A percentile compares a stretch with the other conserved stretches of the same genome.
phyloP scores from a whole-genome alignment of 1,140 invertebrate species.

The Leptonema lineaticorne region DNA sequence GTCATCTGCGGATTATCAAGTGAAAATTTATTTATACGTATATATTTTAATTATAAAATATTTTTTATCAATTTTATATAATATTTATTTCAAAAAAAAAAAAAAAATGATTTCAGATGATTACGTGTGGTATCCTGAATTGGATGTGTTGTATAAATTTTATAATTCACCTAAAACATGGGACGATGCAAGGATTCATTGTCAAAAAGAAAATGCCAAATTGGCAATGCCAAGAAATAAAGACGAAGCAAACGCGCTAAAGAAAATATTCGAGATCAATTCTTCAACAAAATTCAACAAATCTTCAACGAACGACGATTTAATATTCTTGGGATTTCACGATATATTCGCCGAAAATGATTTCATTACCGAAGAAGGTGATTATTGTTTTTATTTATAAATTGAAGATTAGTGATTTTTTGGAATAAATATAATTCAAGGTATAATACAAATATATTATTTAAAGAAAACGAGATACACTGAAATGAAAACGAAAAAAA shows the following conservation, averaged over 20 bases:
- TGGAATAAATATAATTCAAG: too few relatives aligned
- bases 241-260: neutral
- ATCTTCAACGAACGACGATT: neutral
- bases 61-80: too few relatives aligned
- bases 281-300: neutral
- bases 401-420: neutral
- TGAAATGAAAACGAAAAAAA: too few relatives aligned
- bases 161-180: neutral
- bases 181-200: neutral
- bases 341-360: slow-evolving; percentile 12
- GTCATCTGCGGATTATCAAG: too few relatives aligned
- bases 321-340: slow-evolving; percentile 14
- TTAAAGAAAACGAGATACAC: too few relatives aligned
- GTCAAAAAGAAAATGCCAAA: neutral
- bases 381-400: neutral
- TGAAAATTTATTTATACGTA: too few relatives aligned
- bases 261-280: neutral
- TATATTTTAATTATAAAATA: too few relatives aligned
- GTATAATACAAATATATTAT: too few relatives aligned
- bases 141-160: slow-evolving; percentile 12
- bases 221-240: slow-evolving; percentile 20
- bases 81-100: too few relatives aligned
- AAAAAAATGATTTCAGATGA: neutral
- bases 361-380: slow-evolving; percentile 8
- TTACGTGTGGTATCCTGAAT: neutral